A percentile compares a stretch with the other conserved stretches of the same genome.
phyloP scores from a whole-genome alignment of 2,888 invertebrate genomes.

The Phorcus lineatus region DNA sequence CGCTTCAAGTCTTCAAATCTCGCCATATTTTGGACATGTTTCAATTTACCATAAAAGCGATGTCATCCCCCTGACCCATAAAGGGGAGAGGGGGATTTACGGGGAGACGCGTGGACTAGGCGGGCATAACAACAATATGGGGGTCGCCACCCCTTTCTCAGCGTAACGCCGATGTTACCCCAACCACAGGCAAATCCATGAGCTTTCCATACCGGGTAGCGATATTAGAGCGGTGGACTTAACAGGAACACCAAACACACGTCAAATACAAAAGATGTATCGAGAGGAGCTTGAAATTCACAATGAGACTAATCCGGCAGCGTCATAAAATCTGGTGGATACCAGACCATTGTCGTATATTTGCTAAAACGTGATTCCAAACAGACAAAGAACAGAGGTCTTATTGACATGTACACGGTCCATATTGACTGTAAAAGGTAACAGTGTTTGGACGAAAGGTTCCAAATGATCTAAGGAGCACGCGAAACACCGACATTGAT shows the following conservation, averaged over 20 bases:
- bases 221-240: not conserved
- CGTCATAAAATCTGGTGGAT: not conserved
- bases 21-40: not conserved
- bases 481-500: not conserved
- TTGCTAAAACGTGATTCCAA: conserved; percentile 26
- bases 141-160: not conserved
- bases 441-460: not conserved
- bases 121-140: not conserved
- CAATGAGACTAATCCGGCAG: not conserved
- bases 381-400: not conserved
- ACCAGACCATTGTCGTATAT: conserved; percentile 20
- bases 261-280: not conserved
- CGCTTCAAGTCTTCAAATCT: not conserved
- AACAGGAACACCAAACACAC: conserved; percentile 4
- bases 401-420: conserved; percentile 9
- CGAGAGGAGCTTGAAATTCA: not conserved
- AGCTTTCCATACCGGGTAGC: not conserved
- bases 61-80: not conserved
- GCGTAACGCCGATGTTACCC: too few relatives aligned
- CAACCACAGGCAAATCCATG: too few relatives aligned
- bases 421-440: not conserved
- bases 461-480: not conserved
- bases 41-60: not conserved
- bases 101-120: not conserved
- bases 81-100: not conserved